Evolutionary conservation across 2,797 vertebrate species (phyloP).

Genomic region (Mormyrops boulengeri): DNA sequence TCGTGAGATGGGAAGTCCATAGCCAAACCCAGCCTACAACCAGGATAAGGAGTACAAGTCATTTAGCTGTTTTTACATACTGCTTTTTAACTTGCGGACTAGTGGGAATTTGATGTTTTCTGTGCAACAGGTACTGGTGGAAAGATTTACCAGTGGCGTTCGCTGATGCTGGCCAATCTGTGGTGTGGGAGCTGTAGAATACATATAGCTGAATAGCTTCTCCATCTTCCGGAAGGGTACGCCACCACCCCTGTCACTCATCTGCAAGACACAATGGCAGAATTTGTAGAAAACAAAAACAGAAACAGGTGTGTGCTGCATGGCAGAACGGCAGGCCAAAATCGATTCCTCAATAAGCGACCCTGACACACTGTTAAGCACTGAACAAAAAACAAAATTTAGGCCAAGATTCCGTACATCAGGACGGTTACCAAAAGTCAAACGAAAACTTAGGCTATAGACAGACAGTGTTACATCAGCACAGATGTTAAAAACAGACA

Average conservation of each 20-base stretch:
- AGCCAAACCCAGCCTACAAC: conserved; percentile 83
- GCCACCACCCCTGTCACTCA: conserved; percentile 83
- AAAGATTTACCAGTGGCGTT: conserved; percentile 67
- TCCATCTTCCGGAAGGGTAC: conserved; percentile 84
- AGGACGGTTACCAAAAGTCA: conserved; percentile 28
- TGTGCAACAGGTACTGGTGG: not conserved
- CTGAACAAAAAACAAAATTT: not conserved
- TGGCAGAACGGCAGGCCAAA: not conserved
- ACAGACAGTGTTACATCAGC: not conserved
- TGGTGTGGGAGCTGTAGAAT: conserved; percentile 83
- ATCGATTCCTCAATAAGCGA: not conserved
- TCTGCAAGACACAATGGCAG: conserved; percentile 50
- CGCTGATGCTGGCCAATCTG: conserved; percentile 63
- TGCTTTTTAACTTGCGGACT: not conserved
- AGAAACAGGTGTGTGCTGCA: not conserved
- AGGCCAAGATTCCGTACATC: conserved; percentile 8
- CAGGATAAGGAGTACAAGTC: not conserved
- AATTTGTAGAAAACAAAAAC: not conserved
- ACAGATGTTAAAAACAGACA: not conserved
- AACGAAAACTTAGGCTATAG: not conserved
- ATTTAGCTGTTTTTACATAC: not conserved
- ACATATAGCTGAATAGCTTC: conserved; percentile 93
- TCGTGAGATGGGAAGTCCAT: conserved; percentile 86
- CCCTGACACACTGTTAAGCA: not conserved
- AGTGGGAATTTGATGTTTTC: not conserved